These are phyloP conservation scores for Suillia variegata DNA, from an alignment of 2,888 invertebrate species.

Conservation along the genomic window DNA sequence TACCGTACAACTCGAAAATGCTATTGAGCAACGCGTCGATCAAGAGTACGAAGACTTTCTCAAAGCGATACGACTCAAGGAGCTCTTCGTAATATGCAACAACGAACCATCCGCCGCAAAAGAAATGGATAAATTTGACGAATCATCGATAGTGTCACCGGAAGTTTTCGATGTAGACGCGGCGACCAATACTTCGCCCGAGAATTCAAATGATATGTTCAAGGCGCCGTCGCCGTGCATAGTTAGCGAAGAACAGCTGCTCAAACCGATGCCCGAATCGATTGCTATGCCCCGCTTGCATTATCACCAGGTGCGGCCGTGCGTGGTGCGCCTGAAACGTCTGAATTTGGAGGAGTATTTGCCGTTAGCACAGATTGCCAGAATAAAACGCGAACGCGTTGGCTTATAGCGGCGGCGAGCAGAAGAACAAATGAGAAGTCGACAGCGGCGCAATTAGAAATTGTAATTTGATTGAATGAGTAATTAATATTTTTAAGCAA, in stretches of 20 bases:
- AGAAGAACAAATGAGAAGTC: too few relatives aligned
- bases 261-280: constrained; percentile 23
- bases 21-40: constrained; percentile 17
- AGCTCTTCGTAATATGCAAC: constrained; percentile 18
- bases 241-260: constrained; percentile 1
- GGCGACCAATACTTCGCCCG: background rate
- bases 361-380: constrained; percentile 28
- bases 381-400: constrained; percentile 6
- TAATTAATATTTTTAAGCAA: too few relatives aligned
- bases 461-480: too few relatives aligned
- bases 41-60: constrained; percentile 38
- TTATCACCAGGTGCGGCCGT: constrained; percentile 29
- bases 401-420: too few relatives aligned
- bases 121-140: background rate
- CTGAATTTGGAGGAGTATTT: constrained; percentile 29
- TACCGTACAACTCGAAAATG: constrained; percentile 9
- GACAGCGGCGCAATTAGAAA: too few relatives aligned
- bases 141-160: background rate
- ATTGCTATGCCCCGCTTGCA: constrained; percentile 27
- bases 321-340: constrained; percentile 36
- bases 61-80: constrained; percentile 34
- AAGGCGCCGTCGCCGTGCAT: background rate
- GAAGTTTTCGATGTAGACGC: background rate
- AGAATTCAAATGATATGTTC: too few relatives aligned
- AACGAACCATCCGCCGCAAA: background rate